A percentile compares a stretch with the other conserved stretches of the same genome.
Evolutionary conservation across 2,888 invertebrate species (phyloP).

Genomic region (Abrostola triplasia): DNA sequence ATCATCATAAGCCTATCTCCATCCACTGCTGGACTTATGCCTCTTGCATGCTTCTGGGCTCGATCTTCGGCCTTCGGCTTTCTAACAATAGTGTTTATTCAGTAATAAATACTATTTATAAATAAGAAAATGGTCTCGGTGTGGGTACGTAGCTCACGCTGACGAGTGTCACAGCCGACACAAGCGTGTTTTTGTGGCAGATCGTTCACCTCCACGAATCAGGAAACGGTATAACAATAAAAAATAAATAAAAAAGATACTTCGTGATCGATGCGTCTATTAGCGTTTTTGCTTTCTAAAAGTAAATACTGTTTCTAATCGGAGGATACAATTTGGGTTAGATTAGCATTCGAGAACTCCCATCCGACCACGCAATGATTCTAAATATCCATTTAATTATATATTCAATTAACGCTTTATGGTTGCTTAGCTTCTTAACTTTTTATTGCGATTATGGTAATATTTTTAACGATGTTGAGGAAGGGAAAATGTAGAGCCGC

Average conservation of each 20-base stretch:
- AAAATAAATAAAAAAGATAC: constrained; percentile 58
- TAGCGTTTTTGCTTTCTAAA: constrained; percentile 63
- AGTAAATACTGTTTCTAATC: constrained; percentile 56
- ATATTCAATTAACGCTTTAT: constrained; percentile 43
- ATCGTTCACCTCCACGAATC: constrained; percentile 67
- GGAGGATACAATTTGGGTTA: constrained; percentile 39
- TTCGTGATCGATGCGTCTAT: constrained; percentile 67
- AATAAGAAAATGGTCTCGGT: constrained; percentile 16
- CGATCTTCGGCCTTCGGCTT: no score
- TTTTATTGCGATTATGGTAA: constrained; percentile 39
- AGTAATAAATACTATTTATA: constrained; percentile 5
- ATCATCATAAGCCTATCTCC: no score
- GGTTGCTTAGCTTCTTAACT: constrained; percentile 15
- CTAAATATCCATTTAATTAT: constrained; percentile 41
- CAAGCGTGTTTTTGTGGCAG: constrained; percentile 59
- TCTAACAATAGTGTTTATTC: no score
- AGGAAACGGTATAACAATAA: constrained; percentile 59
- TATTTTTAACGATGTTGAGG: constrained; percentile 17
- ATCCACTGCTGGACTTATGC: no score
- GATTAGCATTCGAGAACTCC: constrained; percentile 38
- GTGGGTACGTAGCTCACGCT: constrained; percentile 18
- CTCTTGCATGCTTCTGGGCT: no score
- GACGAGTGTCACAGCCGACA: constrained; percentile 50
- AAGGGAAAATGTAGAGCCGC: constrained; percentile 24
- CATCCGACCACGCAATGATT: constrained; percentile 30